These are phyloP conservation scores for Phorcus lineatus DNA, from an alignment of 2,888 invertebrate species.

Conservation along the genomic window DNA sequence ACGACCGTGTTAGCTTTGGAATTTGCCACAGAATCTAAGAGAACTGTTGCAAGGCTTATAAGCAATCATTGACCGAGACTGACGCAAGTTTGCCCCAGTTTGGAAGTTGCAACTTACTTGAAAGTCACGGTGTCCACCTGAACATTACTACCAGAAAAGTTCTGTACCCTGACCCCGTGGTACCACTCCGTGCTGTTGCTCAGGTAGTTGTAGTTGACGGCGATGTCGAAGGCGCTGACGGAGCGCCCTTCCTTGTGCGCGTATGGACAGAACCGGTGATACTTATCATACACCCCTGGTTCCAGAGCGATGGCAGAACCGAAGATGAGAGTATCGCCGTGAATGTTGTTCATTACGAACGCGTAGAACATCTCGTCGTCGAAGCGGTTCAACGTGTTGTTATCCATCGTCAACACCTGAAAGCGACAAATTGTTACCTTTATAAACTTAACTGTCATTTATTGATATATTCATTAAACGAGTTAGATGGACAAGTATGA, in stretches of 20 bases:
- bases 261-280: slow-evolving; percentile 61
- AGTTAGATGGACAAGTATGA: too few species aligned
- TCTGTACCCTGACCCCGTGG: slow-evolving; percentile 45
- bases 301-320: slow-evolving; percentile 70
- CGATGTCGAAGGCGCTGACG: slow-evolving; percentile 63
- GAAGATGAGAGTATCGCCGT: slow-evolving; percentile 61
- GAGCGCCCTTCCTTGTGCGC: slow-evolving; percentile 57
- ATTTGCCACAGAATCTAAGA: too few species aligned
- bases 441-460: too few species aligned
- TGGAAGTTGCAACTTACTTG: slow-evolving; percentile 48
- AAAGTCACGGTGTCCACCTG: slow-evolving; percentile 53
- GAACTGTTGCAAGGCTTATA: too few species aligned
- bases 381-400: slow-evolving; percentile 43
- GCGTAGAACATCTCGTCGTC: slow-evolving; percentile 58
- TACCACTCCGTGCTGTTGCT: slow-evolving; percentile 68
- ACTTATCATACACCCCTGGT: slow-evolving; percentile 45
- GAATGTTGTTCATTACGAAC: slow-evolving; percentile 68
- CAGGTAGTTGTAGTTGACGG: slow-evolving; percentile 65
- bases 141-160: slow-evolving; percentile 51
- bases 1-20: too few species aligned
- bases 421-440: not conserved
- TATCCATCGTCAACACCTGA: slow-evolving; percentile 45
- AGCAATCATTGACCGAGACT: too few species aligned
- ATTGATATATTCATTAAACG: too few species aligned
- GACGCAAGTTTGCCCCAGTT: not conserved